Percentiles rank a stretch among this genome's conserved stretches.
Evolutionary conservation across 2,113 vertebrate genomes (phyloP).

Genomic region (Chitala chitala): DNA sequence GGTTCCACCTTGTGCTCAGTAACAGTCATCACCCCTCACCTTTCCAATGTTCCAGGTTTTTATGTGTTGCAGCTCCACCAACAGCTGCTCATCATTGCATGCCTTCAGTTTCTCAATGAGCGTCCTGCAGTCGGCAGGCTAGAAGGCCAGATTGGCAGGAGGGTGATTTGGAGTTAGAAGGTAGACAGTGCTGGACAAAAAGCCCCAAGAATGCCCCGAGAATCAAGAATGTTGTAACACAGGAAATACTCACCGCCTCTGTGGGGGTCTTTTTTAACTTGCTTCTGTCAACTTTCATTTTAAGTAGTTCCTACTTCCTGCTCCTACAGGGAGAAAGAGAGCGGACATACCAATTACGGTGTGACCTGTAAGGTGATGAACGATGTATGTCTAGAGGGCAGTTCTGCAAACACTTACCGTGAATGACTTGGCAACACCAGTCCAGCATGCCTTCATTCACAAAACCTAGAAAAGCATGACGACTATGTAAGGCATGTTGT

Average conservation of each 20-base stretch:
- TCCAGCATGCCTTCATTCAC: conserved; percentile 60
- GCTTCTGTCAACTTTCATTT: conserved; percentile 94
- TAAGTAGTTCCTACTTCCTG: conserved; percentile 64
- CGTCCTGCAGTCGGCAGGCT: conserved; percentile 91
- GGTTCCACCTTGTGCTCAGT: background rate
- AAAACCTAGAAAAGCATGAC: conserved; percentile 46
- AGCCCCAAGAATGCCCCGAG: background rate
- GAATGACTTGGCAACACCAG: conserved; percentile 59
- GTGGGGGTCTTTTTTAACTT: conserved; percentile 95
- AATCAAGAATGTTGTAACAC: background rate
- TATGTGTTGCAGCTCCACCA: conserved; percentile 88
- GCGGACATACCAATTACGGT: background rate
- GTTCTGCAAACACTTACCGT: conserved; percentile 52
- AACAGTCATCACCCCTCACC: conserved; percentile 50
- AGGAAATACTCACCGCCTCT: conserved; percentile 78
- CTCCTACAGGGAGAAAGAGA: conserved; percentile 50
- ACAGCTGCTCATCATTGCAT: conserved; percentile 85
- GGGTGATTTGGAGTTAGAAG: conserved; percentile 17
- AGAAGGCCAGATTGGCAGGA: conserved; percentile 23
- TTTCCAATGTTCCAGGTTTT: conserved; percentile 97
- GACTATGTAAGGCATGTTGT: background rate
- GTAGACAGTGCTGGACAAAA: background rate
- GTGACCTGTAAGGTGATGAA: background rate
- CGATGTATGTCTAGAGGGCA: background rate
- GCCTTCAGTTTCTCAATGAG: conserved; percentile 90